Percentiles rank a stretch among this genome's conserved stretches.
These are phyloP conservation scores for Ellobium chinense DNA, from an alignment of 2,888 invertebrate genomes.

Conservation along the genomic window DNA sequence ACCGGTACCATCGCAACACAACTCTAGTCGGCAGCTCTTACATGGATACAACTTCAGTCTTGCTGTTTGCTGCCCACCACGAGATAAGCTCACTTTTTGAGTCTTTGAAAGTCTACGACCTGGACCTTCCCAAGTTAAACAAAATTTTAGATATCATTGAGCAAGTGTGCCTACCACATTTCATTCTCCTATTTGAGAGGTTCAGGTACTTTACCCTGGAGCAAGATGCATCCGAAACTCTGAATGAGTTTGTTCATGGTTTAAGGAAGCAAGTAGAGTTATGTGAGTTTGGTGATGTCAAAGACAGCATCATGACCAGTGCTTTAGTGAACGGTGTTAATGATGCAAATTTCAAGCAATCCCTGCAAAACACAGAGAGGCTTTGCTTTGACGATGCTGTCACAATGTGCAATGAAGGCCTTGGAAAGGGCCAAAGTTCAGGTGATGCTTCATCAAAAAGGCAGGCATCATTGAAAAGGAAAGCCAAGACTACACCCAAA, in stretches of 20 bases:
- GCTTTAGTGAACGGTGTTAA: conserved; percentile 13
- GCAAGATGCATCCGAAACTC: conserved; percentile 12
- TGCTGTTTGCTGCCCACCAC: conserved; percentile 13
- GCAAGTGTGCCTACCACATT: conserved; percentile 15
- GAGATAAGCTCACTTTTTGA: background rate
- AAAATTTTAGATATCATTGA: conserved; percentile 15
- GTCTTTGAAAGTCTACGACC: conserved; percentile 6
- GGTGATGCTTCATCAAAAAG: background rate
- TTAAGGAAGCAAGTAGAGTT: conserved; percentile 16
- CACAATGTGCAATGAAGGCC: background rate
- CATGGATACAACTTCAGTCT: background rate
- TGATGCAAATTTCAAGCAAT: conserved; percentile 20
- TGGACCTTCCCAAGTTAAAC: background rate
- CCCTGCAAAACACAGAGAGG: background rate
- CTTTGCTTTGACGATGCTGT: conserved; percentile 23
- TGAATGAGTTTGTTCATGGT: conserved; percentile 14
- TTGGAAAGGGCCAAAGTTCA: background rate
- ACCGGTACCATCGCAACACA: conserved; percentile 9
- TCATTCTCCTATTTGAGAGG: conserved; percentile 28
- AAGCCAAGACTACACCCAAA: background rate
- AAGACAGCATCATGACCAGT: conserved; percentile 28
- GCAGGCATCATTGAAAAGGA: background rate
- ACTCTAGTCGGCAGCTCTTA: background rate
- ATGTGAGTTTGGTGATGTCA: conserved; percentile 23
- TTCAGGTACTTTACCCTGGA: conserved; percentile 18